These are phyloP conservation scores for Zosterops japonicus DNA, from an alignment of 2,113 vertebrate genomes.

Conservation along the genomic window DNA sequence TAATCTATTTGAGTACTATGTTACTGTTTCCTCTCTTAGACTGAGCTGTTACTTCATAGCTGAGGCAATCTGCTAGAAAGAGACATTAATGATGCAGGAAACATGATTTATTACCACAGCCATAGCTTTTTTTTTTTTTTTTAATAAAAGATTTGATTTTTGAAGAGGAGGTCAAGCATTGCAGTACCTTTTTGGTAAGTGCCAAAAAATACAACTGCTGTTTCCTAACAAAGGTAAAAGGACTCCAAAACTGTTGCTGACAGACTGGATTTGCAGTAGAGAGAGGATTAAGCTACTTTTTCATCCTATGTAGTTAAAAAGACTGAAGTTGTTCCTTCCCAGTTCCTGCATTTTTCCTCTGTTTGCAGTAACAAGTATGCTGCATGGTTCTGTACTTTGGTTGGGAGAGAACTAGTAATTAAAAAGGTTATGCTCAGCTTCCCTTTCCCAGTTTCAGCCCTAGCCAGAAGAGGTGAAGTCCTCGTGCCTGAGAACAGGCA, in stretches of 20 bases:
- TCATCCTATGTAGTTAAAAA: neutral
- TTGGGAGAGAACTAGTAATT: neutral
- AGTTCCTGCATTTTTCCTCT: neutral
- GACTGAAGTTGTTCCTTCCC: neutral
- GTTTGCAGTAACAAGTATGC: neutral
- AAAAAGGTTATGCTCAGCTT: neutral
- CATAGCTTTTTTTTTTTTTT: neutral
- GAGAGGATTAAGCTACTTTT: neutral
- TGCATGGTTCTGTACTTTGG: accelerated
- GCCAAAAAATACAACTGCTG: neutral
- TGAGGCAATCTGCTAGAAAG: neutral
- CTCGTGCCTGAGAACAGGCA: too few relatives aligned
- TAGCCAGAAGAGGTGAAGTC: neutral
- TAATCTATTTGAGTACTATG: neutral
- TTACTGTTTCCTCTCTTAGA: neutral
- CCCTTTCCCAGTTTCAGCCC: neutral
- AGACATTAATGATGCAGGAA: neutral
- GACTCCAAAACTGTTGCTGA: neutral
- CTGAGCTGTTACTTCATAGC: neutral
- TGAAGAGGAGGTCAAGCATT: neutral
- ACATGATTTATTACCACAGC: neutral
- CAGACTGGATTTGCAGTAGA: neutral
- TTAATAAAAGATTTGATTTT: neutral
- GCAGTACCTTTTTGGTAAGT: neutral
- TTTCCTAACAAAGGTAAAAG: neutral